A percentile compares a stretch with the other conserved stretches of the same genome.
These are phyloP conservation scores for Stichopus chloronotus DNA, from an alignment of 35 echinoderm and acorn worm genomes.

Conservation along the genomic window DNA sequence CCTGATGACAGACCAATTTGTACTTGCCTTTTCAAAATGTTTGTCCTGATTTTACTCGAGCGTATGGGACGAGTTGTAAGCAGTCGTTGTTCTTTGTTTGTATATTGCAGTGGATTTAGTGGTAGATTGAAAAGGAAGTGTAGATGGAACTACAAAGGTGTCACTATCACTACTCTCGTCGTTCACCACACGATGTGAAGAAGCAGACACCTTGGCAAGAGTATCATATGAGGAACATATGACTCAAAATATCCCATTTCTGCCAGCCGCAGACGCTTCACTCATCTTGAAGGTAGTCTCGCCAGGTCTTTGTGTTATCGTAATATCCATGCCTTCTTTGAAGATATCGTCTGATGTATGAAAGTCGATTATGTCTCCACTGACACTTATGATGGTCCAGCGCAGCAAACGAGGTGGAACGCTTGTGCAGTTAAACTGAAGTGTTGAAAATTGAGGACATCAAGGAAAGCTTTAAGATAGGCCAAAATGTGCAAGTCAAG, in stretches of 20 bases:
- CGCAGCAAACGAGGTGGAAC: constrained; percentile 9
- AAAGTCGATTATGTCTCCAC: not conserved
- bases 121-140: not conserved
- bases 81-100: not conserved
- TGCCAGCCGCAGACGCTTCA: not conserved
- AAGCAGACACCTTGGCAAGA: not conserved
- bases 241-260: not conserved
- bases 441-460: not conserved
- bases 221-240: constrained; percentile 16
- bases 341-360: not conserved
- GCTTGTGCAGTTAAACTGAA: constrained; percentile 14
- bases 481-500: not conserved
- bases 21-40: not conserved
- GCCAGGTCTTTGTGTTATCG: not conserved
- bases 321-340: not conserved
- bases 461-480: not conserved
- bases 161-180: not conserved
- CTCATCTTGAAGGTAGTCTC: not conserved
- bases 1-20: not conserved
- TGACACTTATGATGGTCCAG: constrained; percentile 12
- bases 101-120: not conserved
- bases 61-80: not conserved
- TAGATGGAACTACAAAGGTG: not conserved
- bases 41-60: no score
- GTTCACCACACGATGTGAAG: not conserved